Percentiles rank a stretch among this genome's conserved stretches.
Evolutionary conservation across 2,888 invertebrate species (phyloP).

Genomic region (Nycteola revayana): DNA sequence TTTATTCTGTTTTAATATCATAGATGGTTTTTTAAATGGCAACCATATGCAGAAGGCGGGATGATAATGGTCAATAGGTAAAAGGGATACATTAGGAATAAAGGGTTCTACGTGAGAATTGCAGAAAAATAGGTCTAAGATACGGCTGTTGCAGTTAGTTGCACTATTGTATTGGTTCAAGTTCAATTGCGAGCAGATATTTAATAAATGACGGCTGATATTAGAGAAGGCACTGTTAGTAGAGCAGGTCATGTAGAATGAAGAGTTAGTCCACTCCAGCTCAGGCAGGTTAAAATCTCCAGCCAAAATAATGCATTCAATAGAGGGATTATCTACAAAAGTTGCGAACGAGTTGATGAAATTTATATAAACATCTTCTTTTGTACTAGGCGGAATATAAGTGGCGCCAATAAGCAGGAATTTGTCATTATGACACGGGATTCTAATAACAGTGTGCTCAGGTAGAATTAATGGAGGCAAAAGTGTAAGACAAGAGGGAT

Average conservation of each 20-base stretch:
- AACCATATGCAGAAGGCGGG: not conserved
- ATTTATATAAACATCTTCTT: not conserved
- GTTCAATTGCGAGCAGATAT: not conserved
- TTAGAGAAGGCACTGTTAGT: not conserved
- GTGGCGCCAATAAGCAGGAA: not conserved
- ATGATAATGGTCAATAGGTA: not conserved
- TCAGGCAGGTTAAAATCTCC: conserved; percentile 3
- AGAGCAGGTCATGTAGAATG: too few relatives aligned
- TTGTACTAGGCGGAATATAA: not conserved
- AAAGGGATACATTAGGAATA: not conserved
- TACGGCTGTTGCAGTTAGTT: not conserved
- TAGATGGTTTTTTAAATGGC: not conserved
- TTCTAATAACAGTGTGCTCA: not conserved
- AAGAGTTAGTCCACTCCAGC: not conserved
- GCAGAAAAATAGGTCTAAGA: not conserved
- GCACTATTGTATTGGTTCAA: not conserved
- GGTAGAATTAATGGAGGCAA: not conserved
- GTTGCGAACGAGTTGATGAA: not conserved
- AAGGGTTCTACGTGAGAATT: not conserved
- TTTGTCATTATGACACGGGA: not conserved
- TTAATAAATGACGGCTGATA: conserved; percentile 1
- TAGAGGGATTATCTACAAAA: not conserved
- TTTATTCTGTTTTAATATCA: not conserved
- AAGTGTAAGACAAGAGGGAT: not conserved
- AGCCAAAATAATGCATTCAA: not conserved